These are phyloP conservation scores for Ennomos erosarius DNA, from an alignment of 2,888 invertebrate genomes.

Conservation along the genomic window DNA sequence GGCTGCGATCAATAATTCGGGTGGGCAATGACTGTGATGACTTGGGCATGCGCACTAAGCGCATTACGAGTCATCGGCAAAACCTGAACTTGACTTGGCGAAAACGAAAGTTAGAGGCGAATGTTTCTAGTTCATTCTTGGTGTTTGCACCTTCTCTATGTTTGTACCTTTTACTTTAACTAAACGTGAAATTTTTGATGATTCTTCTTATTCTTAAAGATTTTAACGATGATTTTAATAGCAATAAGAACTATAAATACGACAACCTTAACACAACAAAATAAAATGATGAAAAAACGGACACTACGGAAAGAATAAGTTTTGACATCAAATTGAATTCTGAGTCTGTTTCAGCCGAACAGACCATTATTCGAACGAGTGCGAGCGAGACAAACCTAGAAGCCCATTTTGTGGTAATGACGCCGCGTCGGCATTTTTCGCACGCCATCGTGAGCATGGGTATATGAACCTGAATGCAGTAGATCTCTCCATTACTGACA, in stretches of 20 bases:
- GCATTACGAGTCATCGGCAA: constrained; percentile 73
- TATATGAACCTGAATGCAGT: constrained; percentile 12
- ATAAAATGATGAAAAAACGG: neutral
- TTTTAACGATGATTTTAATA: constrained; percentile 4
- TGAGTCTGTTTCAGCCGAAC: constrained; percentile 46
- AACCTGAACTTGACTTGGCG: constrained; percentile 84
- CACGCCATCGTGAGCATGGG: constrained; percentile 14
- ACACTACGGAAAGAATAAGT: constrained; percentile 1
- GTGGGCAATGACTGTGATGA: constrained; percentile 85
- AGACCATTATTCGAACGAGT: constrained; percentile 46
- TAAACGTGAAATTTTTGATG: constrained; percentile 21
- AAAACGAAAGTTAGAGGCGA: constrained; percentile 81
- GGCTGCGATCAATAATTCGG: constrained; percentile 84
- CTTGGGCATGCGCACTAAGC: constrained; percentile 74
- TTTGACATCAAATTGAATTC: constrained; percentile 22
- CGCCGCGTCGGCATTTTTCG: constrained; percentile 38
- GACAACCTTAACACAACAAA: neutral
- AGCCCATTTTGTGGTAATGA: constrained; percentile 55
- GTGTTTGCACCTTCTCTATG: constrained; percentile 40
- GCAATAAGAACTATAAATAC: neutral
- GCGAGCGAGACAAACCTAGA: constrained; percentile 68
- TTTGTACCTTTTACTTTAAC: constrained; percentile 28
- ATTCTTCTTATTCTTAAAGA: constrained; percentile 8
- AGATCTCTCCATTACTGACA: constrained; percentile 1
- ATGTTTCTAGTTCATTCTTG: constrained; percentile 83